phyloP scores from a whole-genome alignment of 2,888 invertebrate species.

The Elegia similella region DNA sequence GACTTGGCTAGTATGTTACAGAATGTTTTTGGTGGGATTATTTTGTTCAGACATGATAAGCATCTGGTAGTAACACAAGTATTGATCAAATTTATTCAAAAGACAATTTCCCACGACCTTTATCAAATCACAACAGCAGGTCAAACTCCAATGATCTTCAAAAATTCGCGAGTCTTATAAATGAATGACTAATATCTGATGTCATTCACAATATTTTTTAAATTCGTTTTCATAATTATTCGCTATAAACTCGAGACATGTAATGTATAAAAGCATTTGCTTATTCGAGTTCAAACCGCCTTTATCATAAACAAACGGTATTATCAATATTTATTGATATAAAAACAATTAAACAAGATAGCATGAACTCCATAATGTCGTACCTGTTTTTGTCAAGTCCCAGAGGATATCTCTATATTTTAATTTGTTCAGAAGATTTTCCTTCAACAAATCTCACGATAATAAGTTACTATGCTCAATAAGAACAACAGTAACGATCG shows the following conservation, averaged over 20 bases:
- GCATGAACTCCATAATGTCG: not conserved
- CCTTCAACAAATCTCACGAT: not conserved
- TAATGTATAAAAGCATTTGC: not conserved
- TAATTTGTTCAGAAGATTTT: not conserved
- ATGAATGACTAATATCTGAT: slow-evolving; percentile 58
- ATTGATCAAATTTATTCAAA: no score
- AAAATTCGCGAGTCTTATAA: slow-evolving; percentile 15
- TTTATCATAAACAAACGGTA: slow-evolving; percentile 7
- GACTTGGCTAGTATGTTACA: no score
- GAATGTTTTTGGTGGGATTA: no score
- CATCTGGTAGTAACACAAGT: no score
- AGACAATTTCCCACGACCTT: no score
- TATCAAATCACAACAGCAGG: no score
- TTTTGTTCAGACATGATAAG: no score
- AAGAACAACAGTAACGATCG: not conserved
- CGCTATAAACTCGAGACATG: not conserved
- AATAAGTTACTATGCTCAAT: not conserved
- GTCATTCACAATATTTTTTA: slow-evolving; percentile 40
- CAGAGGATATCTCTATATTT: not conserved
- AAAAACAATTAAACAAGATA: slow-evolving; percentile 2
- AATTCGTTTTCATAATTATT: not conserved
- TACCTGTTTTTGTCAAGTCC: not conserved
- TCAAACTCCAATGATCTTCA: slow-evolving; percentile 1
- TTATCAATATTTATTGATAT: slow-evolving; percentile 13
- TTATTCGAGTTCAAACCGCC: not conserved